phyloP scores from a whole-genome alignment of 2,113 vertebrate species.

The Salvelinus namaycush region DNA sequence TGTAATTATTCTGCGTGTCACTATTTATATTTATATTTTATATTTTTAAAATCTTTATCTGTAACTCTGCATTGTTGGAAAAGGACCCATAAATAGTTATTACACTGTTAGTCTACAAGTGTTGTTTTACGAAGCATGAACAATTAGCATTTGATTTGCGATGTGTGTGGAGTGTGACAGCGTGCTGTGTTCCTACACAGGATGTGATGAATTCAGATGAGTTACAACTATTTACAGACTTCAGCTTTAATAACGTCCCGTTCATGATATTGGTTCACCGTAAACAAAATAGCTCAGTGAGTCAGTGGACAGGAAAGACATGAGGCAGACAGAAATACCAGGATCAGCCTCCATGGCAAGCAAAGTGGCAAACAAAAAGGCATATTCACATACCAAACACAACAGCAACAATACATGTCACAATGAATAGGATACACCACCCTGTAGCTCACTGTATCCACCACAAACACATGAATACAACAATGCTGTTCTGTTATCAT shows the following conservation, averaged over 20 bases:
- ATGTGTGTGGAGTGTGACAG: no score
- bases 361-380: conserved; percentile 22
- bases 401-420: no score
- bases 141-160: no score
- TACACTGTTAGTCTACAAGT: no score
- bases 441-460: background rate
- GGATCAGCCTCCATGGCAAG: conserved; percentile 24
- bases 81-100: no score
- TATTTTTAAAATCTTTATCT: no score
- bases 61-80: no score
- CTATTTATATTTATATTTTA: no score
- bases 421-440: background rate
- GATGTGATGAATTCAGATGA: conserved; percentile 59
- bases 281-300: conserved; percentile 24
- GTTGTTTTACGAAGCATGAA: no score
- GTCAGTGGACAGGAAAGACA: conserved; percentile 23
- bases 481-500: background rate
- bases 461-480: background rate
- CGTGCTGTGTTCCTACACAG: background rate
- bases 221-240: conserved; percentile 54
- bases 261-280: conserved; percentile 22
- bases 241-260: conserved; percentile 55
- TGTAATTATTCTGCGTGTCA: no score
- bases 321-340: conserved; percentile 10
- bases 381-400: background rate